These are phyloP conservation scores for Candoia aspera DNA, from an alignment of 2,113 vertebrate species.

Conservation along the genomic window DNA sequence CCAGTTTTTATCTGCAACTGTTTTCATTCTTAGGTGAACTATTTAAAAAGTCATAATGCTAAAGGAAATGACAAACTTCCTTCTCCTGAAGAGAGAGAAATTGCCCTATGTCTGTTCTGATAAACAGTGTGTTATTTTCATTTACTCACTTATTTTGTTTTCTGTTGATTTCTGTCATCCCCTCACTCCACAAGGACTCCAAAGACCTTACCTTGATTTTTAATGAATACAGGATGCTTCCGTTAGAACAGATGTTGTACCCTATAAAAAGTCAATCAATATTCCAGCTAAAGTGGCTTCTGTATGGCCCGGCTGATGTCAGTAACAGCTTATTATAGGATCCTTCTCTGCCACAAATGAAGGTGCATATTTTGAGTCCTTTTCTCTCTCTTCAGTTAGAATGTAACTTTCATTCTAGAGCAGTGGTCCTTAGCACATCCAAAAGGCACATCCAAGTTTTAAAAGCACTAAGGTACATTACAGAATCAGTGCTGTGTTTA, in stretches of 20 bases:
- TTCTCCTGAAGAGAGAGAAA: slow-evolving; percentile 42
- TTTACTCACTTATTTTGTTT: neutral
- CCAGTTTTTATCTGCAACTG: slow-evolving; percentile 12
- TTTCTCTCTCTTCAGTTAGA: neutral
- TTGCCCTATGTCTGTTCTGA: neutral
- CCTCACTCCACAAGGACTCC: neutral
- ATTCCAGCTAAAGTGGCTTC: neutral
- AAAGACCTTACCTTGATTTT: neutral
- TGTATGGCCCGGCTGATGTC: neutral
- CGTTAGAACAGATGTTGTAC: neutral
- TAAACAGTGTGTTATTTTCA: neutral
- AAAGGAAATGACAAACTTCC: slow-evolving; percentile 57
- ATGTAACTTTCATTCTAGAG: neutral
- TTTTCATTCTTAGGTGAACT: slow-evolving; percentile 48
- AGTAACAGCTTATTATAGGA: neutral
- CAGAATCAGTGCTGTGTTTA: neutral
- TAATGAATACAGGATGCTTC: neutral
- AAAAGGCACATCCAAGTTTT: neutral
- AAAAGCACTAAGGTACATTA: neutral
- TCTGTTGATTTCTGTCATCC: neutral
- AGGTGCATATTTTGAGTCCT: neutral
- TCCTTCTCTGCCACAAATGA: neutral
- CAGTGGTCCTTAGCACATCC: neutral
- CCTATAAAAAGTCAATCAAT: neutral
- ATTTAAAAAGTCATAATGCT: slow-evolving; percentile 2